Evolutionary conservation across 2,888 invertebrate genomes (phyloP).

Genomic region (Trachelus troglodyta): DNA sequence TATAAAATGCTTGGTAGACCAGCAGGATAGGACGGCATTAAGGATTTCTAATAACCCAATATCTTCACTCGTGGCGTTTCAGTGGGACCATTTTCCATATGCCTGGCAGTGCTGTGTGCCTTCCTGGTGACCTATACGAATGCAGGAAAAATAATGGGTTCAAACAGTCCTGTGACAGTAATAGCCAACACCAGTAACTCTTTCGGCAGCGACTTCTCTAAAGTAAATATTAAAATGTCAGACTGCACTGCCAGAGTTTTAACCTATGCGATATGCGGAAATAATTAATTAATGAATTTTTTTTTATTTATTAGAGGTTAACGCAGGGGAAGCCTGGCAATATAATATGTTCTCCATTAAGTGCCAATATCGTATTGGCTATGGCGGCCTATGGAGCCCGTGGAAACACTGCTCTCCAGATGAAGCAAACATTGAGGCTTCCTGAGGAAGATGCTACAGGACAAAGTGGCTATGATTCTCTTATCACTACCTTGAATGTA

Average conservation of each 20-base stretch:
- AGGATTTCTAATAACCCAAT: background rate
- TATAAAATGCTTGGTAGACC: background rate
- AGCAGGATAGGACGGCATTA: background rate
- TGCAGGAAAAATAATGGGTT: background rate
- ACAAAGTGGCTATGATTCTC: conserved; percentile 37
- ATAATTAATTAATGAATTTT: conserved; percentile 15
- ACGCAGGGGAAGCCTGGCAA: conserved; percentile 35
- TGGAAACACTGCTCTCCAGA: conserved; percentile 45
- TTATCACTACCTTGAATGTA: conserved; percentile 49
- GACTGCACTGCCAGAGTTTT: background rate
- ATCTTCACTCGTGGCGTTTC: background rate
- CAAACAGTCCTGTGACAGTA: background rate
- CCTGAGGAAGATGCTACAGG: conserved; percentile 35
- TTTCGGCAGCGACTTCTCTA: conserved; percentile 29
- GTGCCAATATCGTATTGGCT: conserved; percentile 54
- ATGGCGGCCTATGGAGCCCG: conserved; percentile 54
- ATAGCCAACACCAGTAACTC: background rate
- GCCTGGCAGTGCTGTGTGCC: background rate
- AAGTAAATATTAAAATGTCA: conserved; percentile 28
- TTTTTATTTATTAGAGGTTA: conserved; percentile 35
- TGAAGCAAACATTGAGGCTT: conserved; percentile 41
- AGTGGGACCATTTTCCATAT: background rate
- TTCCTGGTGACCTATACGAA: background rate
- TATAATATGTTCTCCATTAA: conserved; percentile 58
- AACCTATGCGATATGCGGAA: background rate